Conservation (phyloP, 2,113 vertebrate genomes). For the Xenus cinereus region DNA sequence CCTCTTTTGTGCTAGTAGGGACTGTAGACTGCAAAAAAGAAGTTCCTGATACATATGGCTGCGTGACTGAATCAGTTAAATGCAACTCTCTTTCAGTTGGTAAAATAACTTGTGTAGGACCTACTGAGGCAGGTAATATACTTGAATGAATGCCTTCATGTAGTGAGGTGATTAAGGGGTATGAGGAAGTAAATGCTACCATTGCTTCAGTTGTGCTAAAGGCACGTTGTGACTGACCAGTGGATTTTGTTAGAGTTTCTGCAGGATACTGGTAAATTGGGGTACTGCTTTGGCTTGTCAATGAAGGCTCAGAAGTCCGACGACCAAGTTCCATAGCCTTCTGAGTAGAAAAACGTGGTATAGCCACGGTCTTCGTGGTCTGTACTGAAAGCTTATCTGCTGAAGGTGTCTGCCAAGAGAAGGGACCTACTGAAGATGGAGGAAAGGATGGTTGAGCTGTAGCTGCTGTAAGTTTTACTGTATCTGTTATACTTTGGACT, state of each 20-base stretch:
- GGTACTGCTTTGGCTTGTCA: slow-evolving; percentile 40
- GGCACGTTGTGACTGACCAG: background rate
- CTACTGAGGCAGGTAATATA: background rate
- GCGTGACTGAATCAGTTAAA: background rate
- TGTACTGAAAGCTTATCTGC: background rate
- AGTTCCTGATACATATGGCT: background rate
- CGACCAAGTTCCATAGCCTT: background rate
- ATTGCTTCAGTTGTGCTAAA: background rate
- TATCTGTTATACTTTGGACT: background rate
- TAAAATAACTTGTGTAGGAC: background rate
- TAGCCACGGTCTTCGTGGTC: background rate
- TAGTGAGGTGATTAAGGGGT: background rate
- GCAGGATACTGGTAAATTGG: background rate
- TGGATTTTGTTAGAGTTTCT: background rate
- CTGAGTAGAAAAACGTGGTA: slow-evolving; percentile 20
- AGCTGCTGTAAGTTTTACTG: background rate
- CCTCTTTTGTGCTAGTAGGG: background rate
- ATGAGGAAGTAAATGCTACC: background rate
- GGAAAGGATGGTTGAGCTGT: background rate
- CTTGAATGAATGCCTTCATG: background rate
- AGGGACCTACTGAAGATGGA: background rate
- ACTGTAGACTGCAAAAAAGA: background rate
- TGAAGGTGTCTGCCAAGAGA: slow-evolving; percentile 25
- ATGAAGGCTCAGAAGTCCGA: slow-evolving; percentile 27
- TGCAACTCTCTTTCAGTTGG: background rate